Evolutionary conservation across 2,113 vertebrate species (phyloP).

Genomic region (Microcebus lehilahytsara): DNA sequence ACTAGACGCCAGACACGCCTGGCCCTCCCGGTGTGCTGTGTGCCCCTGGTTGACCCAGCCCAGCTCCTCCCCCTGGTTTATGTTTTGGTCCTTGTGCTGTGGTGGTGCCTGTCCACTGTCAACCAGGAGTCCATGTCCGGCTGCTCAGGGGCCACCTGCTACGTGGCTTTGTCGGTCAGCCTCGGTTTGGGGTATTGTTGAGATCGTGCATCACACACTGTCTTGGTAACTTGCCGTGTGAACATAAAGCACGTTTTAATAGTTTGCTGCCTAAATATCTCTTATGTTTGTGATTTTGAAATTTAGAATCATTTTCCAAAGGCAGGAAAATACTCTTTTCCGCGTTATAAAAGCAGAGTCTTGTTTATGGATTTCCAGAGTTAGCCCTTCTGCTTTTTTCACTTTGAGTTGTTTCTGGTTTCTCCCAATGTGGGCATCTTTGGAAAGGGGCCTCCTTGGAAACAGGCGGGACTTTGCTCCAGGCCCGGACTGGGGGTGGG

Average conservation of each 20-base stretch:
- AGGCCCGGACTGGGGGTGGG: background rate
- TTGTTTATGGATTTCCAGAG: no score
- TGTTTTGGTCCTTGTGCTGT: background rate
- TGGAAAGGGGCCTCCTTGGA: background rate
- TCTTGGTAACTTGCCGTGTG: no score
- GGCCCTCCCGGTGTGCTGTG: background rate
- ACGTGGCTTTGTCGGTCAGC: background rate
- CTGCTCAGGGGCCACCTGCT: background rate
- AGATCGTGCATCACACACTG: background rate
- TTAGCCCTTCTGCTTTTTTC: no score
- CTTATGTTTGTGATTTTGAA: rapidly evolving
- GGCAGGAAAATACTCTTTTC: background rate
- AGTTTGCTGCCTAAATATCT: background rate
- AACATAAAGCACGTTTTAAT: background rate
- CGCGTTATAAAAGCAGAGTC: rapidly evolving
- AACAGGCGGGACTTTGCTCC: background rate
- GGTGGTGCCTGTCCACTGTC: background rate
- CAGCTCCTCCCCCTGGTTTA: no score
- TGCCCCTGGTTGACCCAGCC: background rate
- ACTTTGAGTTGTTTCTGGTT: no score
- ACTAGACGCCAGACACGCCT: background rate
- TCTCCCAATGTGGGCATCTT: rapidly evolving
- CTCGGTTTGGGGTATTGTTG: background rate
- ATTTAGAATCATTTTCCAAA: background rate
- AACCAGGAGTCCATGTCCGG: no score